A percentile compares a stretch with the other conserved stretches of the same genome.
phyloP scores from a whole-genome alignment of 1,140 invertebrate genomes.

The Listronotus oregonensis region DNA sequence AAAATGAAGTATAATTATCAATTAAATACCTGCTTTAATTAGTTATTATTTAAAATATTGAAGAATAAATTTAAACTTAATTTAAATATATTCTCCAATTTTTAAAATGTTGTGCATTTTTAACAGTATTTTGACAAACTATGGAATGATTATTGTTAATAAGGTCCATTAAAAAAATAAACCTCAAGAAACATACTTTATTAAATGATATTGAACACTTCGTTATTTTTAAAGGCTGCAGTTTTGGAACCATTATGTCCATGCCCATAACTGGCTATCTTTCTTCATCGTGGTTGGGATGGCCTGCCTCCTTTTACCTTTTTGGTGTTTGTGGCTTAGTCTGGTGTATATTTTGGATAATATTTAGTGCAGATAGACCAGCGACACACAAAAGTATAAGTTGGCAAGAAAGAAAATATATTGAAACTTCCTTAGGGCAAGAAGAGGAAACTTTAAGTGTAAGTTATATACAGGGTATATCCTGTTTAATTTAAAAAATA shows the following conservation, averaged over 20 bases:
- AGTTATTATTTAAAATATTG: no score
- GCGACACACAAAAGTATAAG: conserved; percentile 63
- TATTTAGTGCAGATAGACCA: conserved; percentile 71
- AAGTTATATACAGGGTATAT: not conserved
- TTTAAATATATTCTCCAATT: no score
- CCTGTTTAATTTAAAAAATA: no score
- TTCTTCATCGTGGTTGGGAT: conserved; percentile 67
- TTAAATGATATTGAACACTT: no score
- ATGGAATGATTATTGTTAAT: no score
- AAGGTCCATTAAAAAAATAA: no score
- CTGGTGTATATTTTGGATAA: conserved; percentile 67
- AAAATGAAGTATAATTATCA: no score
- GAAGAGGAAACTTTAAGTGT: conserved; percentile 41
- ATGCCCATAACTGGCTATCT: conserved; percentile 72
- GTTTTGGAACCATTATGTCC: conserved; percentile 74
- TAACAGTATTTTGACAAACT: no score
- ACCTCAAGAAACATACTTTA: no score
- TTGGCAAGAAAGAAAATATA: conserved; percentile 65
- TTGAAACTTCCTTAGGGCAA: conserved; percentile 62
- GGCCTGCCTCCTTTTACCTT: conserved; percentile 79
- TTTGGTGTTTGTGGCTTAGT: conserved; percentile 68
- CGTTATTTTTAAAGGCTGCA: conserved; percentile 58
- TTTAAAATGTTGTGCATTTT: no score
- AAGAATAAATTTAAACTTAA: no score
- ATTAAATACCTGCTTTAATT: no score